A percentile compares a stretch with the other conserved stretches of the same genome.
These are phyloP conservation scores for Porites rus DNA, from an alignment of 92 coral and sea anemone genomes.

Conservation along the genomic window DNA sequence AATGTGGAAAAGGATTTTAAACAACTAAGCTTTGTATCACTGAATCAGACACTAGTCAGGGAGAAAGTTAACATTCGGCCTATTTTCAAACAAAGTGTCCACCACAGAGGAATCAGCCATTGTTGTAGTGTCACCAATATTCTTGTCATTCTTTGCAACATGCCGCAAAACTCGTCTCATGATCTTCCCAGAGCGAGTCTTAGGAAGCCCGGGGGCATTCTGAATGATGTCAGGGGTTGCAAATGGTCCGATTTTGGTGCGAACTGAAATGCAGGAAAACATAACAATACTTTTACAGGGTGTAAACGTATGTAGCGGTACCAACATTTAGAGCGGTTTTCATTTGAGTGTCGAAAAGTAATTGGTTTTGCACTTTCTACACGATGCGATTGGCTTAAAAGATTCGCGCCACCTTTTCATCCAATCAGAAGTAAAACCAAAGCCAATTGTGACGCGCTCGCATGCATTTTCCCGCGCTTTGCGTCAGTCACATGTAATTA, in stretches of 20 bases:
- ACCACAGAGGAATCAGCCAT: conserved; percentile 91
- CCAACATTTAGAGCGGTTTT: too few relatives aligned
- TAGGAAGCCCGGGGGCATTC: conserved; percentile 94
- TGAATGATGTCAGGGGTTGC: conserved; percentile 98
- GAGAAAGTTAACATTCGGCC: conserved; percentile 88
- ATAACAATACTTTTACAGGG: neutral
- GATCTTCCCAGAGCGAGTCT: conserved; percentile 99
- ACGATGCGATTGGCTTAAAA: too few relatives aligned
- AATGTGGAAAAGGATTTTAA: neutral
- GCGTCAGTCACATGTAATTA: too few relatives aligned
- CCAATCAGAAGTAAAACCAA: too few relatives aligned
- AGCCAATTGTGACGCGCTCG: too few relatives aligned
- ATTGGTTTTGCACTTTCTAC: too few relatives aligned
- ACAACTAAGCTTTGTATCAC: neutral
- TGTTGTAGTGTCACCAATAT: conserved; percentile 93
- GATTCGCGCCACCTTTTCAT: too few relatives aligned
- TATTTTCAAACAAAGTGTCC: conserved; percentile 74
- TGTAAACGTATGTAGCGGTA: too few relatives aligned
- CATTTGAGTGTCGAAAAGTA: too few relatives aligned
- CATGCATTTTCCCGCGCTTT: too few relatives aligned
- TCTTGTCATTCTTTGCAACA: conserved; percentile 87
- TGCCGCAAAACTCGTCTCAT: conserved; percentile 96
- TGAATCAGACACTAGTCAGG: conserved; percentile 43
- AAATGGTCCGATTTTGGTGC: conserved; percentile 93
- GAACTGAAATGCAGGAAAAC: conserved; percentile 63